Evolutionary conservation across 2,888 invertebrate species (phyloP).

Genomic region (Heliothis peltigera): DNA sequence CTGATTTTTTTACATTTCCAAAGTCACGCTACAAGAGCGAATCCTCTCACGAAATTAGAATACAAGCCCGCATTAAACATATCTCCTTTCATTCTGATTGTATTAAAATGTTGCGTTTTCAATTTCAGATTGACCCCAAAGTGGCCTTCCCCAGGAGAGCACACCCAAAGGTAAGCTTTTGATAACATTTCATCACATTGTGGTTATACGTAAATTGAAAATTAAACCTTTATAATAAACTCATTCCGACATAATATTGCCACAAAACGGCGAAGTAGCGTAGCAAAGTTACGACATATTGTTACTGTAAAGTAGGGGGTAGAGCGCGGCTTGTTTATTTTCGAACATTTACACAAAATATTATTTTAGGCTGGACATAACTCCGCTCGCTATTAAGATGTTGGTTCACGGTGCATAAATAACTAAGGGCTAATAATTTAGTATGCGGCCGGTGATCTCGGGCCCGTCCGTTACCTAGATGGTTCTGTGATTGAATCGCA

Average conservation of each 20-base stretch:
- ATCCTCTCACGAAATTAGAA: conserved; percentile 41
- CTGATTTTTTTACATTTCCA: conserved; percentile 70
- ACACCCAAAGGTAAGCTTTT: conserved; percentile 97
- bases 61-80: conserved; percentile 21
- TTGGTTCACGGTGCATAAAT: conserved; percentile 88
- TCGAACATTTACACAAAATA: conserved; percentile 88
- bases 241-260: conserved; percentile 78
- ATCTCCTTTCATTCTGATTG: conserved; percentile 51
- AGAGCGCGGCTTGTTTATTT: conserved; percentile 84
- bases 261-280: conserved; percentile 71
- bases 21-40: conserved; percentile 26
- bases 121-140: conserved; percentile 99
- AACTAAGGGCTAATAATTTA: conserved; percentile 87
- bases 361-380: conserved; percentile 89
- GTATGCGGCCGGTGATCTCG: conserved; percentile 86
- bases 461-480: conserved; percentile 78
- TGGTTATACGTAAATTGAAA: conserved; percentile 76
- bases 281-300: conserved; percentile 80
- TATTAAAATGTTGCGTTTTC: conserved; percentile 69
- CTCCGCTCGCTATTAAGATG: conserved; percentile 87
- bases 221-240: conserved; percentile 80
- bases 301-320: conserved; percentile 77
- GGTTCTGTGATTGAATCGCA: conserved; percentile 83
- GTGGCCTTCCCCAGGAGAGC: conserved; percentile 99
- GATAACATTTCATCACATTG: conserved; percentile 69